Evolutionary conservation across 2,888 invertebrate genomes (phyloP).

Genomic region (Disparrhopalites patrizii): DNA sequence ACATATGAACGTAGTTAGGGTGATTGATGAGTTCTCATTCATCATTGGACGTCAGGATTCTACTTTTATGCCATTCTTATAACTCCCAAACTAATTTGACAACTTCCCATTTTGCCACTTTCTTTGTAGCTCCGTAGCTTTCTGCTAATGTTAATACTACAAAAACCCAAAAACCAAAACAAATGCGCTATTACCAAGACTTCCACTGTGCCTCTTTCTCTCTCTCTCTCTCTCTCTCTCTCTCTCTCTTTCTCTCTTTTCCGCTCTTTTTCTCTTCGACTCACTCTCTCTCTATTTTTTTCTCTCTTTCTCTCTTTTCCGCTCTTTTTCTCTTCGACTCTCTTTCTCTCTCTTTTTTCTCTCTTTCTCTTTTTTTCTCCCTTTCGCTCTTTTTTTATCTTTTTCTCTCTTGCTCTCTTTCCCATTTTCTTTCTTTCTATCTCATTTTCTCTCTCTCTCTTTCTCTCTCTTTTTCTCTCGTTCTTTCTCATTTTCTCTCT

Average conservation of each 20-base stretch:
- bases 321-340: not conserved
- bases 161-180: constrained; percentile 15
- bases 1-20: not conserved
- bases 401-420: no score
- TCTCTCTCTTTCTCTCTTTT: not conserved
- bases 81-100: constrained; percentile 28
- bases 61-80: constrained; percentile 27
- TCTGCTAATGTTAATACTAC: constrained; percentile 10
- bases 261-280: no score
- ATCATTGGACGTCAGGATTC: constrained; percentile 30
- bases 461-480: no score
- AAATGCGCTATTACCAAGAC: constrained; percentile 15
- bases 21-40: constrained; percentile 35
- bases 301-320: not conserved
- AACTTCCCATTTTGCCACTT: constrained; percentile 27
- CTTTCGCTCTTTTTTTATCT: no score
- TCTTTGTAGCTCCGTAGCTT: not conserved
- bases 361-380: no score
- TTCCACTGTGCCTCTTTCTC: not conserved
- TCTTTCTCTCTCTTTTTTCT: not conserved
- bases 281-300: no score
- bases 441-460: no score
- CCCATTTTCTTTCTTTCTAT: no score
- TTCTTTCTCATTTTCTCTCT: no score
- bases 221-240: not conserved